Evolutionary conservation across 2,888 invertebrate genomes (phyloP).

Genomic region (Torymus aiolomorphi): DNA sequence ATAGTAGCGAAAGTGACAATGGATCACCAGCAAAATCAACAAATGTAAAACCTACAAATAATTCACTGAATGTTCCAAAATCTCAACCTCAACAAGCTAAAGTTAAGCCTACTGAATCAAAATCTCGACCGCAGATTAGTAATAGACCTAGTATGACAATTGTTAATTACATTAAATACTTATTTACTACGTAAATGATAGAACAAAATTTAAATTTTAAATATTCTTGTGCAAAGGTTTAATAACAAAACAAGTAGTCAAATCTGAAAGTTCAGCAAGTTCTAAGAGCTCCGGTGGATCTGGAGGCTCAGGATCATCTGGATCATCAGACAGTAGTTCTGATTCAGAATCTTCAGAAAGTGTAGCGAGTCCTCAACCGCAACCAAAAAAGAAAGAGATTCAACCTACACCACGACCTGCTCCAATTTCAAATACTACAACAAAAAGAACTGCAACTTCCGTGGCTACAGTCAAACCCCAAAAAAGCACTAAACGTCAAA

Average conservation of each 20-base stretch:
- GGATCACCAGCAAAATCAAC: conserved; percentile 74
- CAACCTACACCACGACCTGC: conserved; percentile 63
- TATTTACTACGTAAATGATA: conserved; percentile 14
- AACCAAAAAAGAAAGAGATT: conserved; percentile 70
- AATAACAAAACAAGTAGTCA: conserved; percentile 68
- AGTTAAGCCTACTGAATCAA: conserved; percentile 71
- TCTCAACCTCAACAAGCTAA: conserved; percentile 70
- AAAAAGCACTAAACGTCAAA: conserved; percentile 70
- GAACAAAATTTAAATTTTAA: conserved; percentile 21
- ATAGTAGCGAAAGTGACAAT: conserved; percentile 81
- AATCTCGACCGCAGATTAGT: conserved; percentile 76
- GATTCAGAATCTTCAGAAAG: conserved; percentile 83
- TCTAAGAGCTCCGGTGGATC: conserved; percentile 81
- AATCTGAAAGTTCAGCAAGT: conserved; percentile 82
- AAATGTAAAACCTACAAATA: conserved; percentile 73
- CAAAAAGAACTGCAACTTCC: conserved; percentile 70
- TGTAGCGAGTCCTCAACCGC: conserved; percentile 75
- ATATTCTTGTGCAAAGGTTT: conserved; percentile 60
- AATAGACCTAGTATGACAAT: conserved; percentile 72
- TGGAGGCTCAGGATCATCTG: conserved; percentile 83
- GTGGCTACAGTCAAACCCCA: conserved; percentile 72
- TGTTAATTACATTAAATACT: conserved; percentile 3
- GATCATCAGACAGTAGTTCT: conserved; percentile 78
- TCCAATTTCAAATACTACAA: conserved; percentile 60
- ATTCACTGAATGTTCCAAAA: conserved; percentile 70